phyloP scores from a whole-genome alignment of 2,113 vertebrate genomes.

The Coryphaenoides rupestris region DNA sequence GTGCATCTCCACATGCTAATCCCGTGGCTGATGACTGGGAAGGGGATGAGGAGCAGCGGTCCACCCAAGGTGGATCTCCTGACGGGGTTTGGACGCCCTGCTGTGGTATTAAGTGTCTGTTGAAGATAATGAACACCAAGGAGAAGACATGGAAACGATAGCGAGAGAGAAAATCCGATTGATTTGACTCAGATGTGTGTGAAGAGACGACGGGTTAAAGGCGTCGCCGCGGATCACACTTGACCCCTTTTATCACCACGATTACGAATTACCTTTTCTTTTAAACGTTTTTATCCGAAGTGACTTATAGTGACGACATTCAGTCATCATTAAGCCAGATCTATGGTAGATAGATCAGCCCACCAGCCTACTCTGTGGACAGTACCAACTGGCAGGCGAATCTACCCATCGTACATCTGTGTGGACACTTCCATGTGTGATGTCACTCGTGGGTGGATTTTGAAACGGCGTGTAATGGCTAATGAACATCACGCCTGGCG shows the following conservation, averaged over 20 bases:
- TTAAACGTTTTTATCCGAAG: not conserved
- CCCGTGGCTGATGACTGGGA: slow-evolving; percentile 51
- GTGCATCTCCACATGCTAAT: slow-evolving; percentile 58
- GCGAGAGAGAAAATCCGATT: slow-evolving; percentile 16
- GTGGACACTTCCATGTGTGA: no score
- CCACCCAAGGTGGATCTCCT: slow-evolving; percentile 53
- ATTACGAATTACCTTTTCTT: no score
- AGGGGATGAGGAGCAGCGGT: slow-evolving; percentile 39
- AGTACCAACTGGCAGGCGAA: no score
- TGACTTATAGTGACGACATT: not conserved
- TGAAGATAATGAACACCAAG: slow-evolving; percentile 41
- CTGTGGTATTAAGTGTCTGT: slow-evolving; percentile 55
- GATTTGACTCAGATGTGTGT: slow-evolving; percentile 29
- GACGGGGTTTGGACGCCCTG: slow-evolving; percentile 18
- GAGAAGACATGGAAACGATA: not conserved
- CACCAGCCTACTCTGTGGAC: no score
- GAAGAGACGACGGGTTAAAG: not conserved
- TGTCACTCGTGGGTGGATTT: no score
- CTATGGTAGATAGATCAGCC: no score
- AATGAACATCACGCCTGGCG: no score
- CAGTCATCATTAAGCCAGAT: no score
- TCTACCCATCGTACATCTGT: no score
- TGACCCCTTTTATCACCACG: no score
- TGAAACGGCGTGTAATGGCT: no score
- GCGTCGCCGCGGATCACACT: not conserved